Evolutionary conservation across 2,797 vertebrate species (phyloP).

Genomic region (Poeciliopsis paucimaculata): DNA sequence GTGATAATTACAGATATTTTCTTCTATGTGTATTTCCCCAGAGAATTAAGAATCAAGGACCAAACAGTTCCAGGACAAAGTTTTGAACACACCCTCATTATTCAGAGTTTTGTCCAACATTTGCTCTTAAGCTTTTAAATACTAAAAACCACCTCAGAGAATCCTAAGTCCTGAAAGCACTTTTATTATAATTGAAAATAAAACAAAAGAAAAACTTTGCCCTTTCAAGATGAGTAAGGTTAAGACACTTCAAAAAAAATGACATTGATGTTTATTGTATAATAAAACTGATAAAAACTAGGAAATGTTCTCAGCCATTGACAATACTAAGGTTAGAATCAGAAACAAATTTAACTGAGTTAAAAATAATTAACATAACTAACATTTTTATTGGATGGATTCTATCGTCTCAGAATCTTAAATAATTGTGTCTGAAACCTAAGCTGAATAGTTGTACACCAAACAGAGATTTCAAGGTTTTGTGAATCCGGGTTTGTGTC

Average conservation of each 20-base stretch:
- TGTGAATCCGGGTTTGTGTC: neutral
- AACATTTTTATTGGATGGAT: neutral
- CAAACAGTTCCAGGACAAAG: neutral
- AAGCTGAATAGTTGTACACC: neutral
- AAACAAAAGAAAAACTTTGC: neutral
- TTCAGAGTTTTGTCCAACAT: neutral
- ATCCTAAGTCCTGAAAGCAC: neutral
- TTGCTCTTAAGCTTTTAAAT: constrained; percentile 2
- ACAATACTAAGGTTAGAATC: neutral
- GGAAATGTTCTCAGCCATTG: neutral
- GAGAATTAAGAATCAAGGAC: neutral
- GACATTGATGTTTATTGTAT: no score
- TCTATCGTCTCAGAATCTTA: neutral
- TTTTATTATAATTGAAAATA: neutral
- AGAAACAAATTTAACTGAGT: neutral
- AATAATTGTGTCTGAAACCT: neutral
- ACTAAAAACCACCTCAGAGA: neutral
- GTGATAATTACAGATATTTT: constrained; percentile 16
- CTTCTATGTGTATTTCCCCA: neutral
- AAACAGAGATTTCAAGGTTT: neutral
- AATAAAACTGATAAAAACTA: neutral
- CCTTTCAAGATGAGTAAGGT: neutral
- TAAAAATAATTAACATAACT: neutral
- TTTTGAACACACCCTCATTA: neutral
- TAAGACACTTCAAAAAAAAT: neutral